Percentiles rank a stretch among this genome's conserved stretches.
These are phyloP conservation scores for Cossypha caffra DNA, from an alignment of 2,797 vertebrate genomes.

Conservation along the genomic window DNA sequence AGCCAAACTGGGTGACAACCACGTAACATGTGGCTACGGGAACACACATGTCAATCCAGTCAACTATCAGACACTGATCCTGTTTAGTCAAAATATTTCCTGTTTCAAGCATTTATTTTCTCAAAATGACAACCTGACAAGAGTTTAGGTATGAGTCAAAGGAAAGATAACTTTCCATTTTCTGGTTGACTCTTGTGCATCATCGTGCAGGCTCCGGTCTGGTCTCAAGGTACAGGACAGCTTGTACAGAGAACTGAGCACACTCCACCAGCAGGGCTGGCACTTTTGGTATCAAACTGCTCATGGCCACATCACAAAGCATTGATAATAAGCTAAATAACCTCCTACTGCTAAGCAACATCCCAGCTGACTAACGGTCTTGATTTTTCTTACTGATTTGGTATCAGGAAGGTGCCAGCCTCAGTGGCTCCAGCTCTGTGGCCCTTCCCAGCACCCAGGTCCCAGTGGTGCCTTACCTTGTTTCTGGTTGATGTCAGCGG, in stretches of 20 bases:
- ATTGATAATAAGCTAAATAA: not conserved
- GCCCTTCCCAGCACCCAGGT: not conserved
- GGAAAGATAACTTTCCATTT: slow-evolving; percentile 73
- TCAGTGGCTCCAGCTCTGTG: not conserved
- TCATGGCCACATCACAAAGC: not conserved
- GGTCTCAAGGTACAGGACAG: not conserved
- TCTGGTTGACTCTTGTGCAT: slow-evolving; percentile 36
- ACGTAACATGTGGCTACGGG: not conserved
- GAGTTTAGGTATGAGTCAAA: slow-evolving; percentile 63
- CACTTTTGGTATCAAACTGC: not conserved
- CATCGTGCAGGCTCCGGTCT: not conserved
- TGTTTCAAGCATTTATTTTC: slow-evolving; percentile 66
- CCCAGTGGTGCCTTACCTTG: slow-evolving; percentile 80
- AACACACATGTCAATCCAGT: not conserved
- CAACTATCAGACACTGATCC: not conserved
- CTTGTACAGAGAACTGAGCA: not conserved
- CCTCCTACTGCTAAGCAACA: not conserved
- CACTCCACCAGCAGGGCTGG: not conserved
- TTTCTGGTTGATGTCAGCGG: slow-evolving; percentile 95
- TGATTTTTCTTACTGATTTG: not conserved
- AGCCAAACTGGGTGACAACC: not conserved
- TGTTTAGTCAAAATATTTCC: slow-evolving; percentile 65
- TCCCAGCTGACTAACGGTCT: not conserved
- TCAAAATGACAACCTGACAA: slow-evolving; percentile 62
- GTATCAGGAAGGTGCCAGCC: not conserved